Base-by-base conservation (phyloP, 2,113 vertebrate species). In the Aphelocoma coerulescens region DNA sequence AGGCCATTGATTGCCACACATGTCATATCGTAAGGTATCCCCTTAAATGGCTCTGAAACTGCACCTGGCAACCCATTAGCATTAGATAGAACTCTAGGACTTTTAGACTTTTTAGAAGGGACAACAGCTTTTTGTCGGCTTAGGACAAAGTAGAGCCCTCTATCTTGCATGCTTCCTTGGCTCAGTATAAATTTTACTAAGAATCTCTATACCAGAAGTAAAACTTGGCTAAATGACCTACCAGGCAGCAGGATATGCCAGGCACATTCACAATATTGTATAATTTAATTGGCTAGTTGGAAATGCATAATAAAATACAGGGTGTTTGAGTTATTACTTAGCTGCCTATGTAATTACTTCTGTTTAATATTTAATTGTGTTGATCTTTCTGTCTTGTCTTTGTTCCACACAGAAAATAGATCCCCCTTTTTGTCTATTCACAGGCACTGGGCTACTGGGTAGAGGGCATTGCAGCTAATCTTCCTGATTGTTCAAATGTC, bases 331-430 rank as follows among this genome's bases (percentile, higher is more conserved):
- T 96, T 96, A 95, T 91, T 95, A 81, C 92, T 91, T 95, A 81
- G 88, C 86, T 95, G 91, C 83, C 96, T 96, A 26, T 93, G 83
- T 93, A 96, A 96, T 96, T 96, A 92, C 73, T 86, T 91, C 88
- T 86, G 63, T 96, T 96, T 95, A 96, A 93, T 96, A 95, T 96
- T 96, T 92, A 96, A 93, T 95, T 91, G 91, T 93, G 96, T 96
- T 96, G 94, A 91, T 95, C 95, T 95, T 96, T 79, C 89, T 93
- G 72, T 97, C 95, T 94, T 88, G 89, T 96, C 94, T 96, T 97
- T 97, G 92, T 94, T 94, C 84, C 44, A 20, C 19, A 14, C 21
- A 93, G 95, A 97, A 89, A 94, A 95, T 58, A 88, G 78, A 87
- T 59, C 57, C 51, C 5, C 75, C 39, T 87, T 97, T 83, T 88